These are phyloP conservation scores for Phengaris alcon DNA, from an alignment of 2,888 invertebrate genomes.

Conservation along the genomic window DNA sequence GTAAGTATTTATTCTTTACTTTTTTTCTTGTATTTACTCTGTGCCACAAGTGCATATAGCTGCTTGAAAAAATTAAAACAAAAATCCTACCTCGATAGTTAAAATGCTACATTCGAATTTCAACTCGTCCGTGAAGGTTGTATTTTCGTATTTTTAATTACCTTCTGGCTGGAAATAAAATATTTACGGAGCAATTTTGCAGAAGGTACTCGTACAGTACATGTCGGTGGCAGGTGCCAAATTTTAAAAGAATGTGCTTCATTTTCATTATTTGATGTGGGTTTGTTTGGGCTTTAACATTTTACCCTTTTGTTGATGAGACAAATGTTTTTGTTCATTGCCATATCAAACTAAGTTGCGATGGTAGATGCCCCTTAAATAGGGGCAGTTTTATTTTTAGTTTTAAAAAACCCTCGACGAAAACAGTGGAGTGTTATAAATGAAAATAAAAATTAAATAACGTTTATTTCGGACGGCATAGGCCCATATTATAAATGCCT, in stretches of 20 bases:
- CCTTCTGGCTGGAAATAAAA: conserved; percentile 8
- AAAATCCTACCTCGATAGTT: neutral
- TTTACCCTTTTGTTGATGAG: neutral
- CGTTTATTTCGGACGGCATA: too few species aligned
- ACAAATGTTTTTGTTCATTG: neutral
- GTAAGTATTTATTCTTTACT: too few species aligned
- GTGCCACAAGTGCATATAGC: too few species aligned
- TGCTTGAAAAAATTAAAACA: neutral
- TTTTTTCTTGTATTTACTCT: too few species aligned
- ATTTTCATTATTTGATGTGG: conserved; percentile 11
- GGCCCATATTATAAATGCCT: too few species aligned
- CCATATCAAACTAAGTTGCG: neutral
- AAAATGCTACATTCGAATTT: conserved; percentile 13
- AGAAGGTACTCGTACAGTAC: neutral
- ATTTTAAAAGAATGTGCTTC: conserved; percentile 5
- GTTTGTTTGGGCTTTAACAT: neutral
- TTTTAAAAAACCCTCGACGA: too few species aligned
- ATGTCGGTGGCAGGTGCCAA: conserved; percentile 4
- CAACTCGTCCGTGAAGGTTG: conserved; percentile 1
- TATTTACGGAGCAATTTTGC: conserved; percentile 18
- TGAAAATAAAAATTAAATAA: too few species aligned
- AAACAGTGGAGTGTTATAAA: too few species aligned
- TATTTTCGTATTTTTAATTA: conserved; percentile 25
- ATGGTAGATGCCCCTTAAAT: neutral
- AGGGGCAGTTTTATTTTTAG: neutral